A percentile compares a stretch with the other conserved stretches of the same genome.
Conservation (phyloP, 2,888 invertebrate genomes). For the Amaurobius ferox region DNA sequence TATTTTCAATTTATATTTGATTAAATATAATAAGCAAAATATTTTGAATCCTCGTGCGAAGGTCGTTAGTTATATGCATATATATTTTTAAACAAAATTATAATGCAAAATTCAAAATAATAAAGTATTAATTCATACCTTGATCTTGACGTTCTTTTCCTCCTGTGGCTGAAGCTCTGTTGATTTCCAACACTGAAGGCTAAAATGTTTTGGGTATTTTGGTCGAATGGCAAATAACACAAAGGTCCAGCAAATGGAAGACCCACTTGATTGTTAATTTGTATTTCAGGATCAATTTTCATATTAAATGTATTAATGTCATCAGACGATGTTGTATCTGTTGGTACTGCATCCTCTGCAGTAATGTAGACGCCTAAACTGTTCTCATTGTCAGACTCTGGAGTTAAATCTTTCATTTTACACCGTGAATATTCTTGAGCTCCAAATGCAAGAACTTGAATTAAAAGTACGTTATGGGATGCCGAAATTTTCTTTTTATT, state of each 20-base stretch:
- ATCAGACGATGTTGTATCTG: constrained; percentile 35
- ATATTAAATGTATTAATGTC: constrained; percentile 11
- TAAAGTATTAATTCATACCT: constrained; percentile 22
- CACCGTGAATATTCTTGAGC: too few species aligned
- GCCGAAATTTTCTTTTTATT: too few species aligned
- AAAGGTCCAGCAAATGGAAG: constrained; percentile 50
- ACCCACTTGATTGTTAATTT: background rate
- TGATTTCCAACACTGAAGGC: constrained; percentile 42
- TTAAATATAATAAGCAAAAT: too few species aligned
- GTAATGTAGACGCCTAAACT: constrained; percentile 48
- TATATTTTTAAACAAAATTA: too few species aligned
- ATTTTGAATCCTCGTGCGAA: too few species aligned
- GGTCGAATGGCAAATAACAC: constrained; percentile 57
- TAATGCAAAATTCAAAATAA: too few species aligned
- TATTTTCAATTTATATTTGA: too few species aligned
- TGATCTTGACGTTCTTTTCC: constrained; percentile 32
- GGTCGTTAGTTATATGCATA: too few species aligned
- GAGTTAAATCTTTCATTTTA: constrained; percentile 45
- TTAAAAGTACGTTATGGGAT: too few species aligned
- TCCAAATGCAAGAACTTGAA: too few species aligned
- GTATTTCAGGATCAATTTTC: constrained; percentile 25
- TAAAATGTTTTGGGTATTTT: constrained; percentile 36
- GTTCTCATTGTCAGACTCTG: constrained; percentile 53
- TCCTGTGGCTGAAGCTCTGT: constrained; percentile 35
- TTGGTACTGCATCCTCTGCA: background rate